Base-by-base conservation (phyloP, 1,140 invertebrate species). In the Cydia fagiglandana region DNA sequence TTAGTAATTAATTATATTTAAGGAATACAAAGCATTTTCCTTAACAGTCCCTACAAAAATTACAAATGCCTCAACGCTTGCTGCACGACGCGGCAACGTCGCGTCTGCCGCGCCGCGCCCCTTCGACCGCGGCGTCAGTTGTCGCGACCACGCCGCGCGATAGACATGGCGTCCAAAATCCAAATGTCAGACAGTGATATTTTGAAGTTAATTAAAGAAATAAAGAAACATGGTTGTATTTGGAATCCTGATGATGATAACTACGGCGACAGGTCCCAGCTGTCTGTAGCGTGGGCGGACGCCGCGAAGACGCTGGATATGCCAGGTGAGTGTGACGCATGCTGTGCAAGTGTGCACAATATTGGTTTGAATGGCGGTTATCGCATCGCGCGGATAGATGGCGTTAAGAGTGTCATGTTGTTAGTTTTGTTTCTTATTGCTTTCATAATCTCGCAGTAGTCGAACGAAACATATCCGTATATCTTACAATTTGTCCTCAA, bases 61-160 rank as follows among this genome's bases (percentile, higher is more conserved):
- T 41, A 41, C 38, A 53, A 53, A 53, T 53, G 50, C 2, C 56
- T 20, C 9, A 24, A 9, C 56, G 56, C 20, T 17, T 17, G 24
- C 28, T 28, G 83, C 80, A 80, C 80, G 66, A 64, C 47, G 78
- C 80, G 84, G 83, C 83, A 83, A 83, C 84, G 83, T 78, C 83
- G 83, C 80, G 74, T 70, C 15, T 75, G 77, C 17, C 74, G 20
- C 64, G 66, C 45, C 74, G 50, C 50, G n/a, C 4, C 68, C 30
- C 56, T 73, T 45, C 64, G 77, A 73, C 75, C 77, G 78, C 78
- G 77, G 50, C 78, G 76, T 77, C 77, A 81, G 81, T 84, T 77
- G 75, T 76, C 75, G 78, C 79, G 78, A 75, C 73, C 74, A 64
- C 73, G 79, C 73, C 82, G 82, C 77, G 79, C 61, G 73, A 73